Conservation (phyloP, 2,113 vertebrate species). For the Raphicerus campestris region DNA sequence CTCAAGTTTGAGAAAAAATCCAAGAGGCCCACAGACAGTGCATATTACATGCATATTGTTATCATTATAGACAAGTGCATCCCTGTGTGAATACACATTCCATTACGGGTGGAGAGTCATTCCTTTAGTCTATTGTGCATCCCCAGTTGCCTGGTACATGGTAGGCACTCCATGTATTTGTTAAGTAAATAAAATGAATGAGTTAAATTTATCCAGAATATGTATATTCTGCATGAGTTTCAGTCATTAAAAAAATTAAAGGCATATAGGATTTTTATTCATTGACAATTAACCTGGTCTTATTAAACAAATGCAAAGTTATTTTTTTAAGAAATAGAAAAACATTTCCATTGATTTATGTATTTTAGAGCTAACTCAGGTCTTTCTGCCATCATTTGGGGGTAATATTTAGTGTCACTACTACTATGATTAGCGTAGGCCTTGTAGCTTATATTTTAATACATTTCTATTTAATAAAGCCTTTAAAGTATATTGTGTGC, state of each 20-base stretch:
- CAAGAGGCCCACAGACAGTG: background rate
- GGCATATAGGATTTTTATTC: background rate
- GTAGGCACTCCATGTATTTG: background rate
- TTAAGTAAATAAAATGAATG: background rate
- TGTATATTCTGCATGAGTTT: background rate
- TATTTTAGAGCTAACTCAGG: background rate
- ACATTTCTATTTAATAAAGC: background rate
- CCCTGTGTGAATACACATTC: background rate
- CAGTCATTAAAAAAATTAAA: constrained; percentile 2
- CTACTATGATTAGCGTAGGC: background rate
- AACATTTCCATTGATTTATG: background rate
- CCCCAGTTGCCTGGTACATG: background rate
- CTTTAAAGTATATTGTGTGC: background rate
- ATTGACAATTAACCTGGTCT: background rate
- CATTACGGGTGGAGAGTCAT: background rate
- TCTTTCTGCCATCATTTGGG: background rate
- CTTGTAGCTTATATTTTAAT: background rate
- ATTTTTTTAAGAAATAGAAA: background rate
- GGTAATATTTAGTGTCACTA: background rate
- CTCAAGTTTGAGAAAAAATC: background rate
- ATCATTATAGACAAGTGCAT: background rate
- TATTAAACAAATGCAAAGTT: background rate
- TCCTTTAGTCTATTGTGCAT: background rate
- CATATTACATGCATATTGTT: background rate
- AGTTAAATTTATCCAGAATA: background rate